Conservation (phyloP, 64 coral and sea anemone species). For the Porites australiensis region DNA sequence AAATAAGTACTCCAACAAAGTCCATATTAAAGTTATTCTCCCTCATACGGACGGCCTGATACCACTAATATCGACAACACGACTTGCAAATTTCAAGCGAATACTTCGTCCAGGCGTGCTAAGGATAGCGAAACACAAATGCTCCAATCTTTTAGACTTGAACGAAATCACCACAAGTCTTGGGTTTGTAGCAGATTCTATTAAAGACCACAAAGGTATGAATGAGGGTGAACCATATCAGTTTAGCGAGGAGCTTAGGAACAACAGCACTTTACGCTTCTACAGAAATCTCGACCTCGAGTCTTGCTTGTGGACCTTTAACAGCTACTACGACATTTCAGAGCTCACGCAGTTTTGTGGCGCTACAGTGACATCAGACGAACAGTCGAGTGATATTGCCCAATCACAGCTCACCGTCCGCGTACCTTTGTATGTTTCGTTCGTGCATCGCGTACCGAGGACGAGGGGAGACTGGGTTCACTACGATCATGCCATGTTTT, state of each 20-base stretch:
- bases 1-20: constrained; percentile 86
- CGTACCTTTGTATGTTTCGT: constrained; percentile 91
- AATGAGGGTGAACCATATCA: constrained; percentile 85
- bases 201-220: constrained; percentile 45
- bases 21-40: constrained; percentile 80
- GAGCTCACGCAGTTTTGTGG: constrained; percentile 90
- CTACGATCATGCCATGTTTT: constrained; percentile 87
- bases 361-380: constrained; percentile 69
- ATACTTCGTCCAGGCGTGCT: constrained; percentile 67
- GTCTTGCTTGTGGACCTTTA: constrained; percentile 97
- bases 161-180: constrained; percentile 77
- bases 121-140: constrained; percentile 81
- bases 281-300: constrained; percentile 93
- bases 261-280: constrained; percentile 82
- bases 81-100: constrained; percentile 64
- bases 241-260: constrained; percentile 73
- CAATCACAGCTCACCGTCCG: constrained; percentile 89
- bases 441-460: constrained; percentile 79
- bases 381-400: constrained; percentile 75
- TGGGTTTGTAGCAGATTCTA: constrained; percentile 74
- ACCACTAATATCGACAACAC: constrained; percentile 87
- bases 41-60: constrained; percentile 95
- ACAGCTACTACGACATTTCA: constrained; percentile 92
- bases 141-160: constrained; percentile 82
- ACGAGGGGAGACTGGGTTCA: constrained; percentile 84